Base-by-base conservation (phyloP, 2,797 vertebrate species). In the Cyclopterus lumpus region DNA sequence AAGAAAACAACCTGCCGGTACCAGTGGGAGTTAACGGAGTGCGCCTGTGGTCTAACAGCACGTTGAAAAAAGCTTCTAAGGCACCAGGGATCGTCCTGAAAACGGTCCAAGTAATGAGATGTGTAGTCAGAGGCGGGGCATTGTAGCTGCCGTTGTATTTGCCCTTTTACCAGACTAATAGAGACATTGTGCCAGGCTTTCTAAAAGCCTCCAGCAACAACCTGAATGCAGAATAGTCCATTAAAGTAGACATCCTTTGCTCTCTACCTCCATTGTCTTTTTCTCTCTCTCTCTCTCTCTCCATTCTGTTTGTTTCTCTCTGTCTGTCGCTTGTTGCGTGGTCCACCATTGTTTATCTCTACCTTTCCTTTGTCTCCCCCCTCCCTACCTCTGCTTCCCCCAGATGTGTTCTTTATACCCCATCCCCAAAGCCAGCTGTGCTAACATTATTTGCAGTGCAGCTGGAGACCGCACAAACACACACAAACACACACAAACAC, bases 181-280 rank as follows among this genome's bases (percentile, higher is more conserved):
- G 58, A 62, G 73, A 26, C 60, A 65, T 46, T 77, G 67, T 44
- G 78, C 53, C 14, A 65, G 6, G 36, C 5, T 15, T 49, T 74
- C 44, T 60, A 46, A 12, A 62, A 55, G 75, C 78, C 48, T 77
- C 15, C 75, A 79, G 84, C 80, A 30, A 30, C 80, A 74, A n/a
- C 8, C 65, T 75, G 67, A 71, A 83, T 79, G 71, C 67, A 72
- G 66, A 40, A 6, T 0, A 66, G 57, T 71, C 62, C 28, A 66
- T 65, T 69, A 73, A 60, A 66, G 38, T 15, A 36, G 46, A 24
- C 51, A 32, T 64, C 46, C 60, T 28, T n/a, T 14, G 0, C 53
- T 59, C 46, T 2, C 11, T 0, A n/a, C 65, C 70, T 79, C 24
- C 26, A 18, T 58, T 24, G 55, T 67, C 66, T 66, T 26, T 28